A percentile compares a stretch with the other conserved stretches of the same genome.
Evolutionary conservation across 2,113 vertebrate species (phyloP).

Genomic region (Seriola dumerili): DNA sequence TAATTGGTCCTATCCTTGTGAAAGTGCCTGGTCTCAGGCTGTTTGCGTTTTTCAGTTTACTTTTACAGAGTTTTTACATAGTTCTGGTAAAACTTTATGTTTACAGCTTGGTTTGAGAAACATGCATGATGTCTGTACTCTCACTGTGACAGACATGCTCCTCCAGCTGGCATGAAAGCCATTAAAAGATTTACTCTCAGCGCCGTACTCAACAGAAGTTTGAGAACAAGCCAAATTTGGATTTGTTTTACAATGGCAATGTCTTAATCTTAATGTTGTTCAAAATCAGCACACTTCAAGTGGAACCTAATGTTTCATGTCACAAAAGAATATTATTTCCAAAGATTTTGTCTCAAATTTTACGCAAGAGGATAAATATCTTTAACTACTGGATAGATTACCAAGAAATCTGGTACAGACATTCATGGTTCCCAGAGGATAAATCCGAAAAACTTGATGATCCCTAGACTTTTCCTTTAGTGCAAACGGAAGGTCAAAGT

Average conservation of each 20-base stretch:
- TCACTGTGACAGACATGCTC: background rate
- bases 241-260: background rate
- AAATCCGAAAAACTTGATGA: too few relatives aligned
- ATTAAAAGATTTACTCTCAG: conserved; percentile 21
- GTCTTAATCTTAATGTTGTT: conserved; percentile 7
- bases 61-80: background rate
- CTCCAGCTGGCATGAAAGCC: background rate
- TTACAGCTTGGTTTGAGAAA: background rate
- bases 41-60: conserved; percentile 3
- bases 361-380: background rate
- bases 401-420: too few relatives aligned
- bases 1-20: conserved; percentile 23
- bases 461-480: too few relatives aligned
- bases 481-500: too few relatives aligned
- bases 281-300: conserved; percentile 9
- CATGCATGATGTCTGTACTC: background rate
- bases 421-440: too few relatives aligned
- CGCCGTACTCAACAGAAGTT: conserved; percentile 11
- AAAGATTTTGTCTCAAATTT: background rate
- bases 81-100: background rate
- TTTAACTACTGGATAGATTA: too few relatives aligned
- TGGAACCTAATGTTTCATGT: background rate
- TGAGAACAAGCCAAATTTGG: conserved; percentile 3
- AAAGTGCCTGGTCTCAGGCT: background rate
- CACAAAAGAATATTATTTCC: background rate